Evolutionary conservation across 2,888 invertebrate species (phyloP).

Genomic region (Heliconius cydno): DNA sequence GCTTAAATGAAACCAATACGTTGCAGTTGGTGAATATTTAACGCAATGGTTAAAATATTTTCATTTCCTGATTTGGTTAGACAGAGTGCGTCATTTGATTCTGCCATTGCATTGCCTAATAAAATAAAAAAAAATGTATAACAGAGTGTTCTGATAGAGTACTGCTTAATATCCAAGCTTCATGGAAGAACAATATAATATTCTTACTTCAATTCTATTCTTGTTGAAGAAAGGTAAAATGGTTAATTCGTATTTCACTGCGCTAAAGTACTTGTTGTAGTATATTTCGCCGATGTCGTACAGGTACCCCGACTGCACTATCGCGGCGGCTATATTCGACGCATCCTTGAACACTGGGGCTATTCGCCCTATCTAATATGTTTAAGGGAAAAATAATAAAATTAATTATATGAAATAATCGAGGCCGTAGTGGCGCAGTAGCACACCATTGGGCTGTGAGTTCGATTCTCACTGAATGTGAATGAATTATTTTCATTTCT

Average conservation of each 20-base stretch:
- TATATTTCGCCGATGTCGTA: conserved; percentile 87
- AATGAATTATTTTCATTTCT: too few species aligned
- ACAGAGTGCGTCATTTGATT: background rate
- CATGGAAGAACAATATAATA: background rate
- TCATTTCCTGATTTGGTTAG: background rate
- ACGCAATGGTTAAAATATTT: background rate
- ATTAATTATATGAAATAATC: too few species aligned
- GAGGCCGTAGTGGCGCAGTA: too few species aligned
- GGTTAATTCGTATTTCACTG: conserved; percentile 86
- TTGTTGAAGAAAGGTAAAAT: conserved; percentile 85
- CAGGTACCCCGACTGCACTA: conserved; percentile 80
- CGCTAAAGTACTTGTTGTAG: conserved; percentile 87
- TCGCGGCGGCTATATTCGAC: conserved; percentile 84
- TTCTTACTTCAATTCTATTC: conserved; percentile 74
- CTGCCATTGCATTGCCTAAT: background rate
- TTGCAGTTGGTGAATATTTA: background rate
- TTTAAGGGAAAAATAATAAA: background rate
- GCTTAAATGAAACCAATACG: background rate
- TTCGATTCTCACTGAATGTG: too few species aligned
- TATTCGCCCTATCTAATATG: conserved; percentile 84
- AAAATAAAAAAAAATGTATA: background rate
- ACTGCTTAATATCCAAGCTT: background rate
- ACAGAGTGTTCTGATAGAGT: background rate
- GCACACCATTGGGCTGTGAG: too few species aligned
- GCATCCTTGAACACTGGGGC: conserved; percentile 88